Conservation (phyloP, 2,113 vertebrate genomes). For the Columba livia region DNA sequence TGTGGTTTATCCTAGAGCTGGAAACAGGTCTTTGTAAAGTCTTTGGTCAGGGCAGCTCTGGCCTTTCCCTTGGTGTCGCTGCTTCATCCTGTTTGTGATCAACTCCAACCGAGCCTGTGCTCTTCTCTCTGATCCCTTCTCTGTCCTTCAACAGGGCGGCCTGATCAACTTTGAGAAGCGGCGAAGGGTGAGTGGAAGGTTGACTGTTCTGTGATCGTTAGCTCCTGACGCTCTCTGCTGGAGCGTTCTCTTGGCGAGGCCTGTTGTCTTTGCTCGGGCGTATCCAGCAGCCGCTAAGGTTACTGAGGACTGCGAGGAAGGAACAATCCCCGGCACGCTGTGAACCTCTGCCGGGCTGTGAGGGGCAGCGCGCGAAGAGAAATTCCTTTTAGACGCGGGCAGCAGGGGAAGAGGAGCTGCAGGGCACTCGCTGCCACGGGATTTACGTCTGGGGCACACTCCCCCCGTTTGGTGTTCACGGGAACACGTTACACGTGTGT, state of each 20-base stretch:
- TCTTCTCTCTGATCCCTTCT: neutral
- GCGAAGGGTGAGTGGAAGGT: conserved; percentile 80
- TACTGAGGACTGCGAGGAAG: neutral
- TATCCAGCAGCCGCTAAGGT: neutral
- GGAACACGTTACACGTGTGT: no score
- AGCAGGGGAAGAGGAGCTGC: no score
- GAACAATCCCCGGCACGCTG: neutral
- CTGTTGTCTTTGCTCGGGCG: neutral
- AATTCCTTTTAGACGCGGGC: no score
- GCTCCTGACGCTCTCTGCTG: neutral
- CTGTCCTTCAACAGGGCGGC: conserved; percentile 80
- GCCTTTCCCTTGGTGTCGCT: neutral
- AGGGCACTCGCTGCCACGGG: no score
- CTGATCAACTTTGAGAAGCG: conserved; percentile 97
- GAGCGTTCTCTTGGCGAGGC: neutral
- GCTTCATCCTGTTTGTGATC: neutral
- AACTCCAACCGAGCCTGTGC: neutral
- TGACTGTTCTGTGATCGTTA: neutral
- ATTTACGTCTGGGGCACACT: no score
- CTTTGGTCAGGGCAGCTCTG: neutral
- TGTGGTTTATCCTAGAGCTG: neutral
- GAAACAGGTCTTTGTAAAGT: neutral
- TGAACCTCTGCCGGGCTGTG: neutral
- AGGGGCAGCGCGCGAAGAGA: neutral
- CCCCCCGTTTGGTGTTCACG: no score